Evolutionary conservation across 2,113 vertebrate genomes (phyloP).

Genomic region (Phalacrocorax aristotelis): DNA sequence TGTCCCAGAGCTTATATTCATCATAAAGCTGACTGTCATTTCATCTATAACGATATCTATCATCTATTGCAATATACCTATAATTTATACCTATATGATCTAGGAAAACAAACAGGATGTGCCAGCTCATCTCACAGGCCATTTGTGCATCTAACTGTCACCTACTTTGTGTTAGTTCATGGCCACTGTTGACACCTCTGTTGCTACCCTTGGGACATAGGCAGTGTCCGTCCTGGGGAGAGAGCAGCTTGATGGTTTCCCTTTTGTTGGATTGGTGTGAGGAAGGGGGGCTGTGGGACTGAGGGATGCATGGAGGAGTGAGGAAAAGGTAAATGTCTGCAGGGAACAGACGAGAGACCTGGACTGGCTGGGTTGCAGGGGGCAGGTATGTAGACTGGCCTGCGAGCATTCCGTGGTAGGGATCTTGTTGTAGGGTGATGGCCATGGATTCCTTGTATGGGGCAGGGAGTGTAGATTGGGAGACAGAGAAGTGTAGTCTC

Average conservation of each 20-base stretch:
- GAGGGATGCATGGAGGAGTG: not conserved
- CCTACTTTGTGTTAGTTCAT: not conserved
- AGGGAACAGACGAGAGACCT: not conserved
- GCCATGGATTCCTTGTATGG: not conserved
- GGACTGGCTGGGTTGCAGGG: not conserved
- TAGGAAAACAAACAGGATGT: not conserved
- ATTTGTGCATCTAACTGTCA: not conserved
- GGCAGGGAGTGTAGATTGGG: not conserved
- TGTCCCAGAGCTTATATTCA: not conserved
- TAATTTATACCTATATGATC: not conserved
- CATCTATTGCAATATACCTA: not conserved
- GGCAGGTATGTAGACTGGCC: not conserved
- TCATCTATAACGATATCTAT: not conserved
- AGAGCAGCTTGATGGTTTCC: not conserved
- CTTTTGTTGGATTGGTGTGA: not conserved
- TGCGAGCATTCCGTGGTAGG: not conserved
- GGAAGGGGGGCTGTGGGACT: not conserved
- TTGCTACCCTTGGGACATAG: not conserved
- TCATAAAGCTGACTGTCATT: not conserved
- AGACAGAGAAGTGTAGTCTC: not conserved
- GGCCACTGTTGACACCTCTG: not conserved
- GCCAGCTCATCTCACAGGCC: not conserved
- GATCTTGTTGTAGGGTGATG: not conserved
- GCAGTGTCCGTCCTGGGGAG: not conserved
- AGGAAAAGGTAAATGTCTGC: not conserved